A percentile compares a stretch with the other conserved stretches of the same genome.
Evolutionary conservation across 2,888 invertebrate species (phyloP).

Genomic region (Amphipyra tragopoginis): DNA sequence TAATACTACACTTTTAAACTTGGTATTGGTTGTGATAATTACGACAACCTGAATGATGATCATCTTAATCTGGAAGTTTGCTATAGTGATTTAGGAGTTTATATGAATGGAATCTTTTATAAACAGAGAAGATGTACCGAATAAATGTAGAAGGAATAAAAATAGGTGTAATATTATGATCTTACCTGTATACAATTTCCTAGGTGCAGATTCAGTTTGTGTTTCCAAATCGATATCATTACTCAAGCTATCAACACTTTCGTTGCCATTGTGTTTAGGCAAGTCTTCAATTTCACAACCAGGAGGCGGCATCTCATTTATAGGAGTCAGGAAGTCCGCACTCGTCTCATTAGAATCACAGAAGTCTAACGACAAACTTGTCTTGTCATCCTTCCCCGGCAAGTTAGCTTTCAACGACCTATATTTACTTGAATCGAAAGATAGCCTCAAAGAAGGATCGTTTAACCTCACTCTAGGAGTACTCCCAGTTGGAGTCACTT

Average conservation of each 20-base stretch:
- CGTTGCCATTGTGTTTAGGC: conserved; percentile 84
- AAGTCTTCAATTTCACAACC: conserved; percentile 86
- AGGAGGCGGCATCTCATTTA: conserved; percentile 87
- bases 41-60: too few relatives aligned
- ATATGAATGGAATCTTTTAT: too few relatives aligned
- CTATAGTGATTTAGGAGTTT: too few relatives aligned
- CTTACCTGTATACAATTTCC: conserved; percentile 78
- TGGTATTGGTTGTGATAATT: too few relatives aligned
- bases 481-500: conserved; percentile 82
- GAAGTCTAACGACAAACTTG: conserved; percentile 84
- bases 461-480: conserved; percentile 77
- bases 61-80: too few relatives aligned
- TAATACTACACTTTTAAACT: too few relatives aligned
- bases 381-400: conserved; percentile 78
- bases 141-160: too few relatives aligned
- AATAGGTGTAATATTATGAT: too few relatives aligned
- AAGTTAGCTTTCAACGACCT: conserved; percentile 77
- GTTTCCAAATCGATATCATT: conserved; percentile 85
- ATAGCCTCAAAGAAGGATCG: conserved; percentile 81
- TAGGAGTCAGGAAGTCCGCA: conserved; percentile 87
- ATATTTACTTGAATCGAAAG: conserved; percentile 85
- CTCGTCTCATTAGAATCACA: conserved; percentile 88
- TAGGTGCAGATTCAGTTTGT: conserved; percentile 85
- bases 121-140: too few relatives aligned
- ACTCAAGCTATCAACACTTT: conserved; percentile 83